Evolutionary conservation across 2,797 vertebrate genomes (phyloP).

Genomic region (Coendou prehensilis): DNA sequence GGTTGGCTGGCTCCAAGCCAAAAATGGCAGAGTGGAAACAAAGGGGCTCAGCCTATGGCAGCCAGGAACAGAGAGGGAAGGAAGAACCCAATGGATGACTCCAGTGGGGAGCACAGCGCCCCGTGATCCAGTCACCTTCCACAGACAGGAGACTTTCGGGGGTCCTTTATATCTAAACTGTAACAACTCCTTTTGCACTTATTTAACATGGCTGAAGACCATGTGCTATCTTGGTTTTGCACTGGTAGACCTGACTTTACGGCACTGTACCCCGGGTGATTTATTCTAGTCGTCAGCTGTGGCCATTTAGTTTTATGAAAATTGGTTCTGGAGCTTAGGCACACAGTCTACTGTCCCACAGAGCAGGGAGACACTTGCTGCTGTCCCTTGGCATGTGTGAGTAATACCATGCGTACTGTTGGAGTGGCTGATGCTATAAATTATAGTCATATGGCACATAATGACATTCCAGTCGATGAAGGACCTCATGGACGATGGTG

Average conservation of each 20-base stretch:
- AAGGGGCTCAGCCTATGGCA: not conserved
- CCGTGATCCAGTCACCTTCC: too few species aligned
- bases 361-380: not conserved
- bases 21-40: not conserved
- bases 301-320: constrained; percentile 1
- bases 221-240: not conserved
- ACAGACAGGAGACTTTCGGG: not conserved
- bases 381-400: not conserved
- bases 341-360: not conserved
- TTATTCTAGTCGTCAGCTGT: not conserved
- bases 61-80: not conserved
- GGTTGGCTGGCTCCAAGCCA: not conserved
- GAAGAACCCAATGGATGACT: not conserved
- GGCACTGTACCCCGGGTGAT: not conserved
- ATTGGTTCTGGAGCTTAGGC: not conserved
- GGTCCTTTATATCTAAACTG: not conserved
- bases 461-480: not conserved
- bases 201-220: not conserved
- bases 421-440: not conserved
- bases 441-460: not conserved
- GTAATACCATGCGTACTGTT: too few species aligned
- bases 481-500: not conserved
- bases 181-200: not conserved
- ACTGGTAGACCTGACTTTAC: not conserved
- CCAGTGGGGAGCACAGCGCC: not conserved